Conservation (phyloP, 2,113 vertebrate genomes). For the Pangasianodon gigas region DNA sequence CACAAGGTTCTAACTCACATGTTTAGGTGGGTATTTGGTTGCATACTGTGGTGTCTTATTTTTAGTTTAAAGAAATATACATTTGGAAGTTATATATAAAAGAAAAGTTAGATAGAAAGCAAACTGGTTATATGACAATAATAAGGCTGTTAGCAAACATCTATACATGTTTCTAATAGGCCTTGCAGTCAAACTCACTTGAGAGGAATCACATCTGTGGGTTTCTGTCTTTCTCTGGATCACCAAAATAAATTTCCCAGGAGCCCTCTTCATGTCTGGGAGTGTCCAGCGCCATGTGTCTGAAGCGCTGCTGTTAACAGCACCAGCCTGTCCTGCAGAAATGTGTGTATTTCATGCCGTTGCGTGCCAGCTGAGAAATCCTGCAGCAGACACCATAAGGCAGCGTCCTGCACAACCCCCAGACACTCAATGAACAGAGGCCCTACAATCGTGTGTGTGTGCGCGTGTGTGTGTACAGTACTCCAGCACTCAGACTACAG, state of each 20-base stretch:
- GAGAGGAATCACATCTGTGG: conserved; percentile 24
- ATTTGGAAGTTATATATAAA: no score
- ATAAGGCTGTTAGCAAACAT: neutral
- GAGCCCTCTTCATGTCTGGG: conserved; percentile 34
- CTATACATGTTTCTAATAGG: neutral
- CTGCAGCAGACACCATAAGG: conserved; percentile 1
- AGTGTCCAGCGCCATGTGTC: conserved; percentile 27
- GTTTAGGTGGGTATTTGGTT: neutral
- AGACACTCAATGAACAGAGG: conserved; percentile 20
- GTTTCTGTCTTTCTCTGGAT: conserved; percentile 19
- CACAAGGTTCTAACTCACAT: neutral
- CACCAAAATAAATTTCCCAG: conserved; percentile 31
- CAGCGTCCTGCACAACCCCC: conserved; percentile 1
- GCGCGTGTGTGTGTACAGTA: conserved; percentile 1
- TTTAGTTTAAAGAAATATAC: neutral
- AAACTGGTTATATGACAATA: neutral
- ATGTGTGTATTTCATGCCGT: conserved; percentile 6
- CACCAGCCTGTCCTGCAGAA: conserved; percentile 12
- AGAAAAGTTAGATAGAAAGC: neutral
- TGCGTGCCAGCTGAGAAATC: conserved; percentile 28
- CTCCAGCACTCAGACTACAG: conserved; percentile 31
- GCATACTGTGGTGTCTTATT: neutral
- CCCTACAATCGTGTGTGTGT: neutral
- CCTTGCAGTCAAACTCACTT: neutral
- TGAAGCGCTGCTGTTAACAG: conserved; percentile 22